phyloP scores from a whole-genome alignment of 2,797 vertebrate species.

The Smutsia gigantea region DNA sequence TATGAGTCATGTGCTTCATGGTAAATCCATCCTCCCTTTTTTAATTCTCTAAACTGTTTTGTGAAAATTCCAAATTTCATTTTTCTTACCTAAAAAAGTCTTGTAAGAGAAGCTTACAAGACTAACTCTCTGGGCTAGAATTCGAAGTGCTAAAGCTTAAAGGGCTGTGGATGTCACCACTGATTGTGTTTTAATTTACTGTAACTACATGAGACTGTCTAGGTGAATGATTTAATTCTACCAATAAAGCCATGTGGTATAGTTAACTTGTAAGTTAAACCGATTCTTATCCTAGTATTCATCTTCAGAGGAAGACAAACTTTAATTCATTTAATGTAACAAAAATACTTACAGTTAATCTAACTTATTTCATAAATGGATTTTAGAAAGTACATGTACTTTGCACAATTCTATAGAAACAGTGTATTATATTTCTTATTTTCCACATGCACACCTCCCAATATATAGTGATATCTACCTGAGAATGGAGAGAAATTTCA shows the following conservation, averaged over 20 bases:
- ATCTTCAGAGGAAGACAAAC: neutral
- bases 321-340: neutral
- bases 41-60: constrained; percentile 4
- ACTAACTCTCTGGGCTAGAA: neutral
- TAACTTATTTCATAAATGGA: neutral
- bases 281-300: neutral
- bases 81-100: neutral
- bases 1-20: neutral
- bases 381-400: neutral
- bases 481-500: constrained; percentile 55
- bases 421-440: neutral
- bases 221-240: neutral
- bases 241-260: neutral
- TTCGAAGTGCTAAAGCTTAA: neutral
- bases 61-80: neutral
- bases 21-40: constrained; percentile 9
- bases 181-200: neutral
- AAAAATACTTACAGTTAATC: neutral
- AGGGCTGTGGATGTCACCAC: neutral
- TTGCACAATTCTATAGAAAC: neutral
- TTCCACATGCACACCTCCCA: neutral
- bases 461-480: neutral
- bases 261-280: neutral
- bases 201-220: neutral
- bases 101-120: neutral